Evolutionary conservation across 2,888 invertebrate species (phyloP).

Genomic region (Meghimatium bilineatum): DNA sequence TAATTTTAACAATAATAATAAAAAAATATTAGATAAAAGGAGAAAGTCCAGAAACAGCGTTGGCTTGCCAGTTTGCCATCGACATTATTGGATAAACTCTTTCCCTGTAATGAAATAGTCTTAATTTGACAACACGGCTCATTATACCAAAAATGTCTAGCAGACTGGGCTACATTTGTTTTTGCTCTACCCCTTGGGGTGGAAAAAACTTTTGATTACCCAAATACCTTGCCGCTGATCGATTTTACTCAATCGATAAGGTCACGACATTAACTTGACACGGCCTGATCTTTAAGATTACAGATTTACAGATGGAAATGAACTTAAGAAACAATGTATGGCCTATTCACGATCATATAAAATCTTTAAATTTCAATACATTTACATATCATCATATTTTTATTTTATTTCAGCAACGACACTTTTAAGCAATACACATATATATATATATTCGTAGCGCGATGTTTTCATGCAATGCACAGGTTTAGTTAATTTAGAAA

Average conservation of each 20-base stretch:
- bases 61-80: not conserved
- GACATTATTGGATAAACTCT: slow-evolving; percentile 12
- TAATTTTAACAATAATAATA: slow-evolving; percentile 15
- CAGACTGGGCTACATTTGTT: not conserved
- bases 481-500: too few relatives aligned
- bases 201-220: not conserved
- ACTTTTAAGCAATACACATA: too few relatives aligned
- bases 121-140: not conserved
- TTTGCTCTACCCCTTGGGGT: not conserved
- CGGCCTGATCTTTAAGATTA: not conserved
- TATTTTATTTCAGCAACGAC: too few relatives aligned
- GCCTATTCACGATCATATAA: too few relatives aligned
- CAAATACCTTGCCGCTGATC: not conserved
- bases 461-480: too few relatives aligned
- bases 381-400: not conserved
- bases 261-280: not conserved
- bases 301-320: not conserved
- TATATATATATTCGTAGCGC: too few relatives aligned
- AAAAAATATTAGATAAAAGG: not conserved
- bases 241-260: not conserved
- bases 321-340: not conserved
- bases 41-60: not conserved
- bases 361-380: not conserved
- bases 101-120: slow-evolving; percentile 5
- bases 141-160: slow-evolving; percentile 2